Base-by-base conservation (phyloP, 2,888 invertebrate genomes). In the Pseudococcus jackbeardsleyi region DNA sequence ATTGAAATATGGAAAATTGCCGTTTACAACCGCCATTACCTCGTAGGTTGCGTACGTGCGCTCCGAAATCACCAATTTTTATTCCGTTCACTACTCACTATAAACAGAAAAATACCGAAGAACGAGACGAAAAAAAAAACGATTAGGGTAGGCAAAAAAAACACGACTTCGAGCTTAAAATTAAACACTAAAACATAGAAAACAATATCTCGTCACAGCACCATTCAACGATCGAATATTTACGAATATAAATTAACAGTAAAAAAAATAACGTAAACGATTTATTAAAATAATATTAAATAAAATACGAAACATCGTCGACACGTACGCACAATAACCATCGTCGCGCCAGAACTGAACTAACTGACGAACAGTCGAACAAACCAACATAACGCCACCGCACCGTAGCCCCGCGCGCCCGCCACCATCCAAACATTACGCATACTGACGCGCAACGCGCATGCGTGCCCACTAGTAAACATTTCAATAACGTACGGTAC, bases 201-300 rank as follows among this genome's bases (percentile, higher is more conserved):
- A 79, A 79, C 22, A 79, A 79, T 42, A 79, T 79, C 68, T 72
- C 79, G 79, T 79, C 79, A 79, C 79, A 79, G 79, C 79, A 79
- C 79, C 79, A 79, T 79, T 79, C 79, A 72, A 26, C 68, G 68
- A 72, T 72, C 68, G 68, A 72, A 64, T 9, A 64, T 64, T 64
- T 22, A 64, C 22, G 22, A 22, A 72, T 79, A 42, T 42, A 42
- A 79, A 79, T 79, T 79, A 79, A 79, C 42, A 79, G 79, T 42
- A 39, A 46, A 79, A 79, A 79, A 79, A 79, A 79, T 33, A 72
- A 72, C 79, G 79, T 79, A 79, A 79, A 79, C 79, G 42, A 79
- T 79, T 79, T 19, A 59, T 59, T 5, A 59, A 19, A 59, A 59
- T 42, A 79, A 72, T 15, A 72, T 72, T 15, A 72, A 5, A 42